phyloP scores from a whole-genome alignment of 2,113 vertebrate genomes.

The Eptatretus burgeri region DNA sequence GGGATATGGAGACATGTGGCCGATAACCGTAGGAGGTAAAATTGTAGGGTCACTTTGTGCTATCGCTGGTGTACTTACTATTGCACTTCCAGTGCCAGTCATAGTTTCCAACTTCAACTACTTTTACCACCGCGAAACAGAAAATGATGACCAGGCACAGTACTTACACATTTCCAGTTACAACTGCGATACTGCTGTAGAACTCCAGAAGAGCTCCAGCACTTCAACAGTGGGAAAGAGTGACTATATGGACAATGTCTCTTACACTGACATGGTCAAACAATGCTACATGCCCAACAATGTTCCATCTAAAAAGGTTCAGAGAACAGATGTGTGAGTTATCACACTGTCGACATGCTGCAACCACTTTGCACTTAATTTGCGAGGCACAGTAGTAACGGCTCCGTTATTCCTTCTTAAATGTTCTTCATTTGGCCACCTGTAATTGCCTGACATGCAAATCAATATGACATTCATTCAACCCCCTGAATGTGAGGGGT shows the following conservation, averaged over 20 bases:
- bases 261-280: conserved; percentile 10
- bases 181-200: neutral
- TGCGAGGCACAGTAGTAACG: too few species aligned
- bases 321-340: too few species aligned
- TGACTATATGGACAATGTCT: conserved; percentile 88
- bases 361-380: too few species aligned
- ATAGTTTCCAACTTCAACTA: conserved; percentile 5
- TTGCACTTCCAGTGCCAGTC: conserved; percentile 2
- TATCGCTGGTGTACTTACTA: conserved; percentile 1
- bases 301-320: too few species aligned
- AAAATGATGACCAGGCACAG: conserved; percentile 2
- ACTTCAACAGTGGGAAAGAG: conserved; percentile 87
- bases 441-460: too few species aligned
- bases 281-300: too few species aligned
- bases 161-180: neutral
- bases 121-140: conserved; percentile 3
- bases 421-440: too few species aligned
- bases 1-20: conserved; percentile 2
- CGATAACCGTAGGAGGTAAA: neutral
- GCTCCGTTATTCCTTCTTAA: too few species aligned
- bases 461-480: too few species aligned
- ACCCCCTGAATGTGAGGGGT: too few species aligned
- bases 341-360: too few species aligned
- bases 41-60: conserved; percentile 3
- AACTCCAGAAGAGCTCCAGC: conserved; percentile 65